Percentiles rank a stretch among this genome's conserved stretches.
These are phyloP conservation scores for Callorhinus ursinus DNA, from an alignment of 2,113 vertebrate species.

Conservation along the genomic window DNA sequence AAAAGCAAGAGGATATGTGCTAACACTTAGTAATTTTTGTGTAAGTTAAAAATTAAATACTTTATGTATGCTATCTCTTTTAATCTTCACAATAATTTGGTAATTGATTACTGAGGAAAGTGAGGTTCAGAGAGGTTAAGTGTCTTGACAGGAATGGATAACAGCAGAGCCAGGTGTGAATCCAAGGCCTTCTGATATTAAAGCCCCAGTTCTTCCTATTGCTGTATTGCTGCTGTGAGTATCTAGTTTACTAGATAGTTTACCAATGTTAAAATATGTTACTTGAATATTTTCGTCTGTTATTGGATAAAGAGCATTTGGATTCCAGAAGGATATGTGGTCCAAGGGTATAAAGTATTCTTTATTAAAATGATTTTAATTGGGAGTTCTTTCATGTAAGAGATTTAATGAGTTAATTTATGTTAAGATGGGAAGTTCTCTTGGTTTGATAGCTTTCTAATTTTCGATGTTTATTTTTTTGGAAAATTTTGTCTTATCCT, in stretches of 20 bases:
- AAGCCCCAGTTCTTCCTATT: not conserved
- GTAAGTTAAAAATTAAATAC: not conserved
- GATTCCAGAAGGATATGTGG: not conserved
- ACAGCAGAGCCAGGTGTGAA: not conserved
- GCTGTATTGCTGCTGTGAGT: not conserved
- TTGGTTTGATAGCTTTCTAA: not conserved
- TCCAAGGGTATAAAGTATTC: not conserved
- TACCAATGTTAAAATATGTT: not conserved
- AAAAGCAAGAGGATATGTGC: not conserved
- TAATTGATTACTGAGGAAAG: not conserved
- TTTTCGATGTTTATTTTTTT: not conserved
- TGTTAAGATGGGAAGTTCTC: not conserved
- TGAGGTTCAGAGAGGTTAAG: not conserved
- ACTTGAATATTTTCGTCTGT: not conserved
- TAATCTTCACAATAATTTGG: not conserved
- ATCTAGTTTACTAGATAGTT: not conserved
- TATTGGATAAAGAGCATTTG: not conserved
- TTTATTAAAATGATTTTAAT: not conserved
- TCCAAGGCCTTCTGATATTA: not conserved
- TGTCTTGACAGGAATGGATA: not conserved
- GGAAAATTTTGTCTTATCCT: not conserved
- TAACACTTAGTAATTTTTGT: not conserved
- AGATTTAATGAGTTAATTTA: not conserved
- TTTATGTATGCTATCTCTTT: not conserved
- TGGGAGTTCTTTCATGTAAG: not conserved